Evolutionary conservation across 2,797 vertebrate species (phyloP), one percentile per base, ranked within the genome.

Genomic region (Rhinogobio ventralis): DNA sequence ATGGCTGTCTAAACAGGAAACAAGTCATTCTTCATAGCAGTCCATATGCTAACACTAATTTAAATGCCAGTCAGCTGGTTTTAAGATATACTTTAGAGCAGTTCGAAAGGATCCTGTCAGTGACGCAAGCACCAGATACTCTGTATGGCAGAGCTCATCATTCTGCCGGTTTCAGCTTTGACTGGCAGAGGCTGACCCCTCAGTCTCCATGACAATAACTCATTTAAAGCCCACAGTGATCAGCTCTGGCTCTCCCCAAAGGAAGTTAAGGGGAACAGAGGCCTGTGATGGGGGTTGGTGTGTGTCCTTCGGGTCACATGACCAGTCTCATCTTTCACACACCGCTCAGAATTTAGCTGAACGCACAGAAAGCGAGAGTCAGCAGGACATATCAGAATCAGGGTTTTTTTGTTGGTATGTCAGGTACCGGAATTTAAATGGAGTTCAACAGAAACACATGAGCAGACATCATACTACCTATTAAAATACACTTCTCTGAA

Each of bases 141-240:
- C 45, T 39, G 55, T 72, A 79, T 84, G 57, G 42, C 55, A 69
- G 36, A 78, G 51, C 82, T 78, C 83, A 73, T 85, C 68, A 4
- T 71, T 49, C 28, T 79, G 42, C 45, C 53, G 39, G 2, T 49
- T 84, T 55, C 67, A 73, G 68, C 67, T 85, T 73, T 64, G 76
- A 85, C 45, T 79, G 76, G 55, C 76, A 79, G 76, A 79, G 42
- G 55, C 30, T 79, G 55, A 85, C 83, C 83, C 72, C 68, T 36
- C 30, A 13, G 82, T 84, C 64, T 68, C 51, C 82, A 73, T 85
- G 42, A 85, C 83, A 79, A 85, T 79, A 85, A 79, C 53, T 84
- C 39, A 84, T 84, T 84, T 79, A 79, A 55, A 62, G 67, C 66
- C 75, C 42, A 6, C 67, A 72, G 53, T 84, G 53, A 79, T 72